A percentile compares a stretch with the other conserved stretches of the same genome.
Evolutionary conservation across 2,888 invertebrate species (phyloP).

Genomic region (Agrotis clavis): DNA sequence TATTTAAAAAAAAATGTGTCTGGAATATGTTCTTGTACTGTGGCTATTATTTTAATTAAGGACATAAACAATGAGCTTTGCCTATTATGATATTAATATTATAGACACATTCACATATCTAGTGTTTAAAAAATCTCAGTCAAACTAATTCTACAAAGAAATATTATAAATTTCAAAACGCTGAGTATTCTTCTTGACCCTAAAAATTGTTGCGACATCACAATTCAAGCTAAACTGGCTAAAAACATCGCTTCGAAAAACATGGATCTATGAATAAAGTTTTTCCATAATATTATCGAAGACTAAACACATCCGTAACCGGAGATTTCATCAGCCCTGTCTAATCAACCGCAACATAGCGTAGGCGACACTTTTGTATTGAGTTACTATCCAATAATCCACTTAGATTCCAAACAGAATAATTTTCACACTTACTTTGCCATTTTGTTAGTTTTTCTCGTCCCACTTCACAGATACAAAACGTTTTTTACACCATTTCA

Average conservation of each 20-base stretch:
- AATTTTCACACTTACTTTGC: conserved; percentile 83
- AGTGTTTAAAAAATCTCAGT: not conserved
- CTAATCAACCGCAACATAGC: conserved; percentile 70
- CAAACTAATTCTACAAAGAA: not conserved
- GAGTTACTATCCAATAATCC: conserved; percentile 68
- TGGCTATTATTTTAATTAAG: too few relatives aligned
- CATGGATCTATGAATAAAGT: conserved; percentile 1
- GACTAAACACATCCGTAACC: conserved; percentile 34
- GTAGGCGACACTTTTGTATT: conserved; percentile 63
- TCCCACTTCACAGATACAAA: conserved; percentile 55
- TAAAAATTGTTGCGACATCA: conserved; percentile 21
- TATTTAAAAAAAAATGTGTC: too few relatives aligned
- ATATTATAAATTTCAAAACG: not conserved
- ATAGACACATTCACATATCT: too few relatives aligned
- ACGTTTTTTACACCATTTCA: conserved; percentile 73
- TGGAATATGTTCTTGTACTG: too few relatives aligned
- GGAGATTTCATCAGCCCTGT: conserved; percentile 49
- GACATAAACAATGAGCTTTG: too few relatives aligned
- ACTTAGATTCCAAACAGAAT: conserved; percentile 63
- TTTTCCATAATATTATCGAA: conserved; percentile 22
- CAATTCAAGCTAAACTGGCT: conserved; percentile 3
- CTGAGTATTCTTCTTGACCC: not conserved
- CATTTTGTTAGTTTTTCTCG: conserved; percentile 76
- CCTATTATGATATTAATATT: too few relatives aligned
- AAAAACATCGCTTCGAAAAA: conserved; percentile 12